Percentiles rank a stretch among this genome's conserved stretches.
These are phyloP conservation scores for Felis catus DNA, from an alignment of 2,113 vertebrate species.

Conservation along the genomic window F.catus_Fca126_mat1.0 CM031416.1:93695001-93695500, in stretches of 20 bases:
- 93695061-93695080: slow-evolving; percentile 63
- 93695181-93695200: neutral
- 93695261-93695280: no score
- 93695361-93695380: no score
- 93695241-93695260: no score
- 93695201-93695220: neutral
- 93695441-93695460: neutral
- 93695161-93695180: slow-evolving; percentile 45
- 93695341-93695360: no score
- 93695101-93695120: neutral
- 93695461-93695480: neutral
- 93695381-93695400: no score
- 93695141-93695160: neutral
- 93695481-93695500: neutral
- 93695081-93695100: neutral
- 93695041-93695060: neutral
- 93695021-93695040: slow-evolving; percentile 62
- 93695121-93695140: slow-evolving; percentile 51
- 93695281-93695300: no score
- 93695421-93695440: no score
- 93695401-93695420: no score
- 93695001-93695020: slow-evolving; percentile 73
- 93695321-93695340: no score
- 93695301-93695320: no score
- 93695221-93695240: no score